Evolutionary conservation across 2,113 vertebrate species (phyloP).

Genomic region (Hymenochirus boettgeri): DNA sequence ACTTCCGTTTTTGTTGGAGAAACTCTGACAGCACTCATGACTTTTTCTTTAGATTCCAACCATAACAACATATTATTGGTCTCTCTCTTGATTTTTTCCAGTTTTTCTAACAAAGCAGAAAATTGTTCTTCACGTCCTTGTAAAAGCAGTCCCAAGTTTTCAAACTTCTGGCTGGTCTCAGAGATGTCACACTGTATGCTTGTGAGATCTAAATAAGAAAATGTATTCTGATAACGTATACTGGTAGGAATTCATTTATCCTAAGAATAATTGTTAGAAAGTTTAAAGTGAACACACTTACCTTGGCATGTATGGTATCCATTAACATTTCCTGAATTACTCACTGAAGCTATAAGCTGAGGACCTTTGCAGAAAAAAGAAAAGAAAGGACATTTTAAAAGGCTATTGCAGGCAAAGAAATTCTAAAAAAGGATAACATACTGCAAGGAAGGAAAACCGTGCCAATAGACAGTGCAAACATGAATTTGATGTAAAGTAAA

Average conservation of each 20-base stretch:
- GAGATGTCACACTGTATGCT: conserved; percentile 88
- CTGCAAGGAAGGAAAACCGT: conserved; percentile 26
- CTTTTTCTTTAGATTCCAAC: conserved; percentile 77
- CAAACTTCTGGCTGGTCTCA: conserved; percentile 76
- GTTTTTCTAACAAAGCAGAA: conserved; percentile 65
- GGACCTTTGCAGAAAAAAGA: conserved; percentile 65
- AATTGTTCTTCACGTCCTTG: conserved; percentile 66
- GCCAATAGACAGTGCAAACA: too few species aligned
- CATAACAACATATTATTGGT: conserved; percentile 68
- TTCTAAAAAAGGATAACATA: too few species aligned
- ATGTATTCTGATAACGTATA: background rate
- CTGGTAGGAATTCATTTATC: background rate
- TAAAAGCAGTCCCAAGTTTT: conserved; percentile 71
- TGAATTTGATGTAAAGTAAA: too few species aligned
- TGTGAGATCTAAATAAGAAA: conserved; percentile 75
- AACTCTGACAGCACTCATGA: conserved; percentile 62
- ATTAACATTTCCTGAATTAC: conserved; percentile 80
- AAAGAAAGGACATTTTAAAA: conserved; percentile 59
- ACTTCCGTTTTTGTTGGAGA: conserved; percentile 79
- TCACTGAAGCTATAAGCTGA: conserved; percentile 58
- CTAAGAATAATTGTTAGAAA: background rate
- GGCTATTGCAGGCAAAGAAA: conserved; percentile 42
- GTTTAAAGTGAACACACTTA: conserved; percentile 56
- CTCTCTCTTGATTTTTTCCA: conserved; percentile 70
- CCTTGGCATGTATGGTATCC: conserved; percentile 99